These are phyloP conservation scores for Unio delphinus DNA, from an alignment of 2,888 invertebrate genomes.

Conservation along the genomic window DNA sequence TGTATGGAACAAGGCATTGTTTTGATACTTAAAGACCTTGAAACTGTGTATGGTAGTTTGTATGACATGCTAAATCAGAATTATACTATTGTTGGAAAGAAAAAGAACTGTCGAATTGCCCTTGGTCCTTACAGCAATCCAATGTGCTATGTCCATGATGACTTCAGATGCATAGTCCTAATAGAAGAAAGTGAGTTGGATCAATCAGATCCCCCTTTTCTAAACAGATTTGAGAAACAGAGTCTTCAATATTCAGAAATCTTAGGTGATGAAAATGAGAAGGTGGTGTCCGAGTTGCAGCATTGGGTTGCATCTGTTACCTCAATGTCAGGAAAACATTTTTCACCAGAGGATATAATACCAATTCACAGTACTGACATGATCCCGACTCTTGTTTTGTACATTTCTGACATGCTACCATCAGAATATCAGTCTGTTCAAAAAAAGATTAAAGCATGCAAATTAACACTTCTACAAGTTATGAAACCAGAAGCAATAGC, in stretches of 20 bases:
- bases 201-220: conserved; percentile 27
- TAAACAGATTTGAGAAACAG: conserved; percentile 43
- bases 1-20: conserved; percentile 23
- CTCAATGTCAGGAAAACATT: background rate
- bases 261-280: conserved; percentile 1
- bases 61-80: too few species aligned
- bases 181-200: conserved; percentile 18
- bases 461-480: background rate
- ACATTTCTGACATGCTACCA: too few species aligned
- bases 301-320: background rate
- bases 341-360: conserved; percentile 3
- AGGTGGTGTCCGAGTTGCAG: conserved; percentile 1
- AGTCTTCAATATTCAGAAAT: conserved; percentile 31
- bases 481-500: background rate
- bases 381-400: conserved; percentile 4
- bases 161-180: conserved; percentile 27
- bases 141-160: conserved; percentile 23
- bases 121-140: conserved; percentile 7
- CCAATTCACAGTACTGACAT: conserved; percentile 4
- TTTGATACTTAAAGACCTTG: conserved; percentile 17
- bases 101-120: too few species aligned
- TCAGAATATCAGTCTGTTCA: background rate
- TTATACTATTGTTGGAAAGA: too few species aligned
- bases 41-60: too few species aligned
- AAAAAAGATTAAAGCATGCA: too few species aligned